Percentiles rank a stretch among this genome's conserved stretches.
Conservation (phyloP, 2,797 vertebrate species). For the Zalophus californianus region DNA sequence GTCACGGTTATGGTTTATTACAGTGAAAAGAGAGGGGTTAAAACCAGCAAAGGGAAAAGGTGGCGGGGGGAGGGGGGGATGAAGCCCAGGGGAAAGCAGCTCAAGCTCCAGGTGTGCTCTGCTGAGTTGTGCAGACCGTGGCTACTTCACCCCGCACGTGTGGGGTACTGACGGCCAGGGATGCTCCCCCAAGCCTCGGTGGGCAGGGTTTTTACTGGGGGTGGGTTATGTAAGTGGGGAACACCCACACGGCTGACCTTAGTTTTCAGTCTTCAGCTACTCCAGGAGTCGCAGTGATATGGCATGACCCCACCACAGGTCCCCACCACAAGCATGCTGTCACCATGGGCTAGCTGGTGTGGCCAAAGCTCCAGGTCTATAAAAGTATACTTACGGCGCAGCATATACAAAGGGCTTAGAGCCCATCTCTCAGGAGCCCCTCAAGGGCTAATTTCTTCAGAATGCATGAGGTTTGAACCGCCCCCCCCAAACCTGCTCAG, state of each 20-base stretch:
- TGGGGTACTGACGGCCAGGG: rapidly evolving
- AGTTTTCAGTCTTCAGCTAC: not conserved
- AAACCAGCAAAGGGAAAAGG: not conserved
- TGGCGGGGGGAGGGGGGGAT: rapidly evolving
- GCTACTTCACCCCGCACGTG: not conserved
- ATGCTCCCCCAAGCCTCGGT: not conserved
- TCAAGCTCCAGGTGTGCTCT: not conserved
- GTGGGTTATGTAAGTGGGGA: not conserved
- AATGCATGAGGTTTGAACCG: not conserved
- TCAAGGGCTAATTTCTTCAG: not conserved
- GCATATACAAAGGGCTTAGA: not conserved
- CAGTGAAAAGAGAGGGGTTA: not conserved
- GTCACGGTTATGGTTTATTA: not conserved
- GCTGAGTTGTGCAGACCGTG: not conserved
- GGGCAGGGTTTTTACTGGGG: not conserved
- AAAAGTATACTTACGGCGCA: not conserved
- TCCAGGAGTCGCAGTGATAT: not conserved
- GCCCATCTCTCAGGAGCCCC: not conserved
- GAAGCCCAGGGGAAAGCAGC: not conserved
- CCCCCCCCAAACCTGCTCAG: not conserved
- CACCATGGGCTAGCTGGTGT: not conserved
- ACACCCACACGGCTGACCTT: not conserved
- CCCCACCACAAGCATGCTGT: not conserved
- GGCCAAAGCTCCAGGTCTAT: not conserved
- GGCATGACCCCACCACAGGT: not conserved